These are phyloP conservation scores for Steinernema khuongi DNA, from an alignment of 1,140 invertebrate species.

Conservation along the genomic window DNA sequence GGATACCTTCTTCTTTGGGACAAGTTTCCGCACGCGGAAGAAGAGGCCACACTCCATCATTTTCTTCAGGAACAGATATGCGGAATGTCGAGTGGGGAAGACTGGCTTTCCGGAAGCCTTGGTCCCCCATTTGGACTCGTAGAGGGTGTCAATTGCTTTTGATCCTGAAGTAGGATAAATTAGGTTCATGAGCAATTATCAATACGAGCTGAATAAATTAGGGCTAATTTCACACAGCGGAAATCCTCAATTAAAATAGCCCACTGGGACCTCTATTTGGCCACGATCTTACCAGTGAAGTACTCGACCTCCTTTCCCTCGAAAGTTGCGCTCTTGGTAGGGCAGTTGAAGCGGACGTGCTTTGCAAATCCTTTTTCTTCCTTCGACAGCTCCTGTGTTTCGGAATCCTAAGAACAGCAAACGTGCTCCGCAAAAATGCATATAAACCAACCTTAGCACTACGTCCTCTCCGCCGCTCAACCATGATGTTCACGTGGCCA, in stretches of 20 bases:
- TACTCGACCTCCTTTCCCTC: constrained; percentile 90
- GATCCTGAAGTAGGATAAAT: constrained; percentile 59
- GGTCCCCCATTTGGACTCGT: constrained; percentile 84
- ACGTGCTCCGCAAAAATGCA: no score
- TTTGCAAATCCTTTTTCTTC: constrained; percentile 86
- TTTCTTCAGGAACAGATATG: constrained; percentile 69
- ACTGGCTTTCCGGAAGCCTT: constrained; percentile 69
- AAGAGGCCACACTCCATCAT: constrained; percentile 57
- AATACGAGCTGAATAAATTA: constrained; percentile 40
- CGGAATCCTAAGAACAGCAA: background rate
- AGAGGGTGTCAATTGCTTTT: constrained; percentile 81
- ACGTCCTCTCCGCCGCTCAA: no score
- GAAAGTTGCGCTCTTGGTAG: constrained; percentile 90
- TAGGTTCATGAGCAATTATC: no score
- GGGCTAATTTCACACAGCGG: no score
- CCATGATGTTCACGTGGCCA: no score
- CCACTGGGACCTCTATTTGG: no score
- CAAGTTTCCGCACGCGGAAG: constrained; percentile 50
- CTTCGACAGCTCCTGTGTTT: constrained; percentile 64
- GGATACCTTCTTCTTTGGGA: constrained; percentile 63
- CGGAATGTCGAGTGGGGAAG: constrained; percentile 75
- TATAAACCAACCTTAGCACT: no score
- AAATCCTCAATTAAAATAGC: no score
- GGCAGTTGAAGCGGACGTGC: constrained; percentile 84
- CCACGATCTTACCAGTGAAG: constrained; percentile 91